phyloP scores from a whole-genome alignment of 2,888 invertebrate genomes.

The Branchipolynoe longqiensis region DNA sequence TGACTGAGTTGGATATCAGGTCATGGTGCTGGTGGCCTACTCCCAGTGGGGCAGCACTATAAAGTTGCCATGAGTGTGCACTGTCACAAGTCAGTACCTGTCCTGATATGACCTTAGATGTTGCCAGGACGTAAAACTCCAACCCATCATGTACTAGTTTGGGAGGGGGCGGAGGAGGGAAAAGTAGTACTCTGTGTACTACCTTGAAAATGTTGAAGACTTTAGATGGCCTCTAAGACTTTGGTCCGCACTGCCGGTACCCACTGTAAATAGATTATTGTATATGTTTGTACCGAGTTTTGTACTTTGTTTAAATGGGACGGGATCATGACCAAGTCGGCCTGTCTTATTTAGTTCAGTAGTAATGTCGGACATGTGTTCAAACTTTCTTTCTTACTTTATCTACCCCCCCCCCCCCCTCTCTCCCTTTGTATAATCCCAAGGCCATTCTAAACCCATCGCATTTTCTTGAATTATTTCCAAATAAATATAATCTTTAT shows the following conservation, averaged over 20 bases:
- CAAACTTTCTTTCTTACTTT: too few relatives aligned
- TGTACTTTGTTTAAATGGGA: background rate
- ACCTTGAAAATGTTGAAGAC: too few relatives aligned
- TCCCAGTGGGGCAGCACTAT: too few relatives aligned
- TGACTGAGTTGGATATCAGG: too few relatives aligned
- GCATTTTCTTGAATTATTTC: background rate
- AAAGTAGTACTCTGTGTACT: background rate
- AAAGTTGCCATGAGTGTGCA: background rate
- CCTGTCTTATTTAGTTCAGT: too few relatives aligned
- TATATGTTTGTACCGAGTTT: conserved; percentile 7
- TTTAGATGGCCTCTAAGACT: background rate
- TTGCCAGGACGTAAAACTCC: too few relatives aligned
- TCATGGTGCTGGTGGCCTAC: too few relatives aligned
- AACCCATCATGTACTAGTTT: background rate
- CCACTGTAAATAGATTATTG: background rate
- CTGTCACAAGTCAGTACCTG: too few relatives aligned
- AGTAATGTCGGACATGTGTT: too few relatives aligned
- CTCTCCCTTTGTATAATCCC: background rate
- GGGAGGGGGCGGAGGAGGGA: background rate
- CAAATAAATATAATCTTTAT: too few relatives aligned
- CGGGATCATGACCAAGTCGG: background rate
- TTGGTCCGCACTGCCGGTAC: conserved; percentile 12
- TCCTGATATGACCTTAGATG: too few relatives aligned
- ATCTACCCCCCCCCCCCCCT: background rate
- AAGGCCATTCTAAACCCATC: background rate